Evolutionary conservation across 1,140 invertebrate genomes (phyloP), one percentile per base, ranked within the genome.

Genomic region (Drosophila hydei): DNA sequence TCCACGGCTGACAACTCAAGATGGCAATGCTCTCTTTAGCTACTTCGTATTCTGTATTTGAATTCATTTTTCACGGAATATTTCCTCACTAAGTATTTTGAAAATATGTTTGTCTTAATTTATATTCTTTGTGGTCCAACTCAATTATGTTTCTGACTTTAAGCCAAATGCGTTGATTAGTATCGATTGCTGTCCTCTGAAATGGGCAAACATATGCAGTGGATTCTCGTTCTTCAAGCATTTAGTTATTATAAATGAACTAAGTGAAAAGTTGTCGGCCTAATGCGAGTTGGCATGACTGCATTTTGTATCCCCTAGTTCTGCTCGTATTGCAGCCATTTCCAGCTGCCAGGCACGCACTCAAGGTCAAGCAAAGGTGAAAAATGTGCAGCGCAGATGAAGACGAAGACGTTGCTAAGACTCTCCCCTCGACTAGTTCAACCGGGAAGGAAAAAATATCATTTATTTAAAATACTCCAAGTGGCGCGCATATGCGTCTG

Each of bases 361-460:
- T 81, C 48, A 72, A 88, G 78, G 83, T 88, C 83, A 88, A 47
- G 63, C 69, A 79, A 88, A 88, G 84, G 83, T 88, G 83, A 88
- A 80, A 65, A 69, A 88, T 88, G 69, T 76, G 78, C 72, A 70
- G 64, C 56, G 48, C 75, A 83, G 61, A 76, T 83, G 38, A 42
- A 11, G 16, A 18, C 14, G 78, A 79, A 81, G 62, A 77, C 14
- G 40, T 14, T 59, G 59, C 36, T 48, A 43, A 60, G 12, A 9
- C 18, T 33, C 42, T 30, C 9, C 64, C 51, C 64, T 71, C 43
- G 38, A 14, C 38, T 42, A 23, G 42, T 42, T 38, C 50, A 64
- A 69, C 47, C 38, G 16, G 51, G 52, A 64, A 64, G 59, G 62
- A 51, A 58, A 72, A 68, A 76, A 76, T 64, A 78, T 78, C 71